Percentiles rank a stretch among this genome's conserved stretches.
Evolutionary conservation across 2,888 invertebrate genomes (phyloP).

Genomic region (Harmothoe impar): DNA sequence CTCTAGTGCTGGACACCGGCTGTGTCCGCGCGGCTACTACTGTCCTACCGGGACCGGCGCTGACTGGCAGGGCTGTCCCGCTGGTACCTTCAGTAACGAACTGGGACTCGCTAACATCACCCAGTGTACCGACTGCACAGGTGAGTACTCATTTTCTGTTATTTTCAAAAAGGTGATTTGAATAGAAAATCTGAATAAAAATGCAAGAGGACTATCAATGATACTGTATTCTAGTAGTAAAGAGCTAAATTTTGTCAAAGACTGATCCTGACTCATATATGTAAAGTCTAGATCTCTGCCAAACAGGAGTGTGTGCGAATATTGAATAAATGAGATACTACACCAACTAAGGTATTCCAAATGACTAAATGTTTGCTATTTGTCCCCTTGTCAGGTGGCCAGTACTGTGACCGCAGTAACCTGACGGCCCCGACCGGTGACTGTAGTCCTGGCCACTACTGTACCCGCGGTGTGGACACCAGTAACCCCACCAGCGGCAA

Average conservation of each 20-base stretch:
- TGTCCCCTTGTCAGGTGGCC: slow-evolving; percentile 65
- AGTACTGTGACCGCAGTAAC: slow-evolving; percentile 74
- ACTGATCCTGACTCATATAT: too few species aligned
- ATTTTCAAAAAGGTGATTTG: slow-evolving; percentile 64
- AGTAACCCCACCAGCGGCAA: slow-evolving; percentile 78
- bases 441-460: slow-evolving; percentile 80
- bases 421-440: slow-evolving; percentile 77
- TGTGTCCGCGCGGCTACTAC: slow-evolving; percentile 80
- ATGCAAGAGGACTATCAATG: slow-evolving; percentile 71
- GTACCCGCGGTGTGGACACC: slow-evolving; percentile 78
- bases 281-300: too few species aligned
- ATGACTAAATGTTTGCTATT: background rate
- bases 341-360: too few species aligned
- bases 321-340: too few species aligned
- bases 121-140: slow-evolving; percentile 80
- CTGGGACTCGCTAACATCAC: slow-evolving; percentile 75
- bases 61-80: slow-evolving; percentile 79
- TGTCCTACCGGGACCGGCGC: slow-evolving; percentile 80
- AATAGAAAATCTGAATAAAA: slow-evolving; percentile 62
- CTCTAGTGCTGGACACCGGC: slow-evolving; percentile 77
- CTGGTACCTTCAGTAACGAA: slow-evolving; percentile 80
- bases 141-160: slow-evolving; percentile 69
- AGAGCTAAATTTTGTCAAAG: too few species aligned
- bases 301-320: too few species aligned
- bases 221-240: too few species aligned